Evolutionary conservation across 1,140 invertebrate genomes (phyloP), one percentile per base, ranked within the genome.

Genomic region (Drosophila mayri): DNA sequence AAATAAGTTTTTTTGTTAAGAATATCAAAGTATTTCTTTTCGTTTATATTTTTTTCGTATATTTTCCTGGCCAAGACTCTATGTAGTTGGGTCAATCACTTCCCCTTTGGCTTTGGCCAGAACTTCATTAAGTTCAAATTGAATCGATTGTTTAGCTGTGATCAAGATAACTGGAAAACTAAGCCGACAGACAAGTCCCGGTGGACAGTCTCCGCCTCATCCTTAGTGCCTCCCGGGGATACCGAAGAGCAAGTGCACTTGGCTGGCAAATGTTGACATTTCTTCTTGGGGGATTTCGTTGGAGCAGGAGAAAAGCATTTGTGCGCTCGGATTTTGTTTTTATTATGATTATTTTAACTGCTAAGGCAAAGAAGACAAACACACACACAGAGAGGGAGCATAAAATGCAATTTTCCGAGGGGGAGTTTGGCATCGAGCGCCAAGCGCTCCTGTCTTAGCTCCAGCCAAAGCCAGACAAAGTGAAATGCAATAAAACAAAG

Each of bases 311-410:
- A 54, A 63, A 57, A 58, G 64, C 71, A 70, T 68, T 85, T 76
- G 71, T 82, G 78, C 78, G 47, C 65, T 59, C 55, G 79, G 71
- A 88, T 87, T 87, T 87, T 87, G 83, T 86, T 87, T 83, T 87
- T 87, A 87, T 87, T 87, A 87, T 87, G 83, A 87, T 88, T 88
- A 87, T 87, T 87, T 88, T 88, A 87, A 88, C 84, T 88, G 84
- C 71, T 64, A 83, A 76, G 71, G 79, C 67, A 82, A 87, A 87
- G 66, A 82, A 87, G 66, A 65, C 82, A 87, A 82, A 87, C 79
- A 86, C 82, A 87, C 79, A 86, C 61, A 75, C 57, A 61, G 43
- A 55, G 52, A 28, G 18, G 8, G 50, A 86, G 83, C 84, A 82
- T 83, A 83, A 87, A 88, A 87, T 87, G 84, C 84, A 83, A 87